Conservation (phyloP, 2,888 invertebrate species). For the Biston betularia region DNA sequence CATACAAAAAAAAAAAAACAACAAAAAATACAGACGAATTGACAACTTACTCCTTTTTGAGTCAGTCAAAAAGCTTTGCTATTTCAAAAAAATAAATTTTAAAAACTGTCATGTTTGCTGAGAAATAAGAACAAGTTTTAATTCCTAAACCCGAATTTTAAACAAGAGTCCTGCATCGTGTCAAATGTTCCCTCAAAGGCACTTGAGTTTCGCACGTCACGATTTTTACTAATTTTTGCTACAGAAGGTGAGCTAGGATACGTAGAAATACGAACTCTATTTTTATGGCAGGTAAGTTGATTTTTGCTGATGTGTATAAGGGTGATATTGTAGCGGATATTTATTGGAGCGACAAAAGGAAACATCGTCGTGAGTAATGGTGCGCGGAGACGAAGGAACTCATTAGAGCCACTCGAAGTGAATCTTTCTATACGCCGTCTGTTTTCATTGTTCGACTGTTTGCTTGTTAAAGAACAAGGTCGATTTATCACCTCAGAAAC, state of each 20-base stretch:
- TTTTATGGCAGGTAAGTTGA: slow-evolving; percentile 21
- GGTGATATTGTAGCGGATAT: slow-evolving; percentile 58
- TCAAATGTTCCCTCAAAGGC: slow-evolving; percentile 38
- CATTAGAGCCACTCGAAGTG: slow-evolving; percentile 59
- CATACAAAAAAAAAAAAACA: too few species aligned
- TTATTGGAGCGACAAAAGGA: slow-evolving; percentile 64
- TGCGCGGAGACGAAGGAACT: slow-evolving; percentile 48
- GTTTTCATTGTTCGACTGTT: slow-evolving; percentile 41
- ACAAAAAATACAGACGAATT: too few species aligned
- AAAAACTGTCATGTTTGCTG: too few species aligned
- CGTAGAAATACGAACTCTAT: slow-evolving; percentile 30
- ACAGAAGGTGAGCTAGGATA: slow-evolving; percentile 22
- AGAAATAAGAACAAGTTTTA: slow-evolving; percentile 1
- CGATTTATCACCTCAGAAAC: slow-evolving; percentile 5
- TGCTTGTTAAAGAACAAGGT: slow-evolving; percentile 22
- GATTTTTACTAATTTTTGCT: slow-evolving; percentile 44
- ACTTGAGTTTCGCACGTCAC: slow-evolving; percentile 34
- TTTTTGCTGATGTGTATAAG: slow-evolving; percentile 28
- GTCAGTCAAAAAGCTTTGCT: too few species aligned
- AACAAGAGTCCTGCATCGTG: slow-evolving; percentile 26
- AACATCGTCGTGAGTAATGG: slow-evolving; percentile 61
- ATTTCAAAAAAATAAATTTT: too few species aligned
- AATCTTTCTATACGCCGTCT: slow-evolving; percentile 47
- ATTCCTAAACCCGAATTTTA: slow-evolving; percentile 16
- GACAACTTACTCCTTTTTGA: too few species aligned